A percentile compares a stretch with the other conserved stretches of the same genome.
Conservation (phyloP, 2,797 vertebrate genomes). For the Okamejei kenojei region DNA sequence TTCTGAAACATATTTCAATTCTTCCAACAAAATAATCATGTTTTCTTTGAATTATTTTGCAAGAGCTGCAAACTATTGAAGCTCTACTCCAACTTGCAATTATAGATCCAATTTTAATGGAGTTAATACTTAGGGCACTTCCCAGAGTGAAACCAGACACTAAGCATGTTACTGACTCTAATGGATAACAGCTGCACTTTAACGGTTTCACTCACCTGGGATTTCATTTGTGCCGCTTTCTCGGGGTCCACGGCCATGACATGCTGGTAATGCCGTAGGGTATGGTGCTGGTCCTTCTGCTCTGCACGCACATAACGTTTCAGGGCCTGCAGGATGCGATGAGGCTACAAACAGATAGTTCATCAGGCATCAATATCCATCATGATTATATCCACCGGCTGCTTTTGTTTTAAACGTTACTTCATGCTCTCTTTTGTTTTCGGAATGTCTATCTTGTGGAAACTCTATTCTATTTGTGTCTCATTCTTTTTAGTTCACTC, state of each 20-base stretch:
- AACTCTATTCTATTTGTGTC: background rate
- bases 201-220: conserved; percentile 68
- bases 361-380: background rate
- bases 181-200: background rate
- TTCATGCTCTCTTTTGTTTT: background rate
- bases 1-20: no score
- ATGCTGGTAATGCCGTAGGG: conserved; percentile 92
- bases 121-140: background rate
- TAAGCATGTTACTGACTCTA: background rate
- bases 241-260: conserved; percentile 91
- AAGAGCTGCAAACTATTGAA: background rate
- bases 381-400: background rate
- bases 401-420: background rate
- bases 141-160: background rate
- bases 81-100: background rate
- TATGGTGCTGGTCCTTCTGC: conserved; percentile 95
- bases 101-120: background rate
- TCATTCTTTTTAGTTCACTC: background rate
- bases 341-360: conserved; percentile 56
- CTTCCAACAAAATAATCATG: background rate
- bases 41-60: background rate
- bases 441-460: background rate
- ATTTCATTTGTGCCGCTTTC: conserved; percentile 97
- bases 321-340: conserved; percentile 87
- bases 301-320: conserved; percentile 83